Percentiles rank a stretch among this genome's conserved stretches.
phyloP scores from a whole-genome alignment of 2,888 invertebrate genomes.

The Parelbella ahira region DNA sequence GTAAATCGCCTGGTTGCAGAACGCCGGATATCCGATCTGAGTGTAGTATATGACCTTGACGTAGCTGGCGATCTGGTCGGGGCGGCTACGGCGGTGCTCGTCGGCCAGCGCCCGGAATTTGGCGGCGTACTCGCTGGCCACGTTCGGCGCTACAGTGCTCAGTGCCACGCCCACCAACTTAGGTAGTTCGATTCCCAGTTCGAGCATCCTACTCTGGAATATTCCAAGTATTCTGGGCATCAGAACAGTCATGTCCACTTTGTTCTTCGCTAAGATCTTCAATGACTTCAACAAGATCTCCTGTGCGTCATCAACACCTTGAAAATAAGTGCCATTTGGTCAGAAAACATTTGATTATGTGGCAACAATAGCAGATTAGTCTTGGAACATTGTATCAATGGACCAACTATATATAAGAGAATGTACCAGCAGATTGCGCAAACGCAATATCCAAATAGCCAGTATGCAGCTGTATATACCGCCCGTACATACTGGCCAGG shows the following conservation, averaged over 20 bases:
- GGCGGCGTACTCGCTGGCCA: not conserved
- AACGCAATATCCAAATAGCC: too few relatives aligned
- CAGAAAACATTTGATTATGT: too few relatives aligned
- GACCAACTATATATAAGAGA: too few relatives aligned
- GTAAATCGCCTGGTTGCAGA: slow-evolving; percentile 38
- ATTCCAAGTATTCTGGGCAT: slow-evolving; percentile 33
- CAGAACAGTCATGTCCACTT: slow-evolving; percentile 38
- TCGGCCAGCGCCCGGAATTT: slow-evolving; percentile 37
- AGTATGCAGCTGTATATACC: too few relatives aligned
- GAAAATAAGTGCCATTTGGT: not conserved
- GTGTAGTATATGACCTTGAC: slow-evolving; percentile 46
- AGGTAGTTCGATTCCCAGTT: slow-evolving; percentile 30
- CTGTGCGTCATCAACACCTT: slow-evolving; percentile 28
- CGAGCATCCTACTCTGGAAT: slow-evolving; percentile 8
- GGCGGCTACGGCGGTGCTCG: slow-evolving; percentile 30
- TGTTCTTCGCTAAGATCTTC: slow-evolving; percentile 35
- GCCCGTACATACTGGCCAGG: too few relatives aligned
- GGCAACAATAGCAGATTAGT: too few relatives aligned
- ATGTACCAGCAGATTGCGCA: too few relatives aligned
- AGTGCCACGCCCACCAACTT: slow-evolving; percentile 43
- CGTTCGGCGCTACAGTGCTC: slow-evolving; percentile 27
- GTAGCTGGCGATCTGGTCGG: slow-evolving; percentile 35
- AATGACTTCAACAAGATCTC: slow-evolving; percentile 34
- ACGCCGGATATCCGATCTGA: slow-evolving; percentile 35
- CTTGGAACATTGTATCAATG: too few relatives aligned